A percentile compares a stretch with the other conserved stretches of the same genome.
Evolutionary conservation across 1,140 invertebrate species (phyloP).

Genomic region (Drosophila watanabei): DNA sequence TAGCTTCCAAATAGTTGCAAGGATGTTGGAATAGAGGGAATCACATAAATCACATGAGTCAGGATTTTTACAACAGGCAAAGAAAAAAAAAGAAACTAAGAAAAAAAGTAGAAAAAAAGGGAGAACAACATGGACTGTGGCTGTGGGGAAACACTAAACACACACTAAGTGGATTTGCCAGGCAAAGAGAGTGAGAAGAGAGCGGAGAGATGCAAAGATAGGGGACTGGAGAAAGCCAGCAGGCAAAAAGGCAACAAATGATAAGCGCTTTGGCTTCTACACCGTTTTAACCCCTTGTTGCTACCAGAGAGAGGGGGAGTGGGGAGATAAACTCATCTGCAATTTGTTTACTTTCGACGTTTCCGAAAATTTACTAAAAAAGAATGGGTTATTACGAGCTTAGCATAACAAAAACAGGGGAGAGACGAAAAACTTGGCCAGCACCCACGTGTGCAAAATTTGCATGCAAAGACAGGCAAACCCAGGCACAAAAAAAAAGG

Average conservation of each 20-base stretch:
- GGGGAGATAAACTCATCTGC: slow-evolving; percentile 77
- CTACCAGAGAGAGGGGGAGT: neutral
- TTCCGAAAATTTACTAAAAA: slow-evolving; percentile 72
- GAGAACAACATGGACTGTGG: slow-evolving; percentile 11
- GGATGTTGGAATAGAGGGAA: slow-evolving; percentile 29
- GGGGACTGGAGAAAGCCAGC: slow-evolving; percentile 23
- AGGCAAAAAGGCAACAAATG: slow-evolving; percentile 53
- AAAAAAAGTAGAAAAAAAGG: neutral
- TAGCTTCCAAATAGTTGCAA: slow-evolving; percentile 37
- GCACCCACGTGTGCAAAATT: slow-evolving; percentile 50
- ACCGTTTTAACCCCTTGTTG: slow-evolving; percentile 41
- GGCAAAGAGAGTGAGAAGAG: neutral
- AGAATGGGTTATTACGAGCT: slow-evolving; percentile 79
- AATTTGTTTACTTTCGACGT: slow-evolving; percentile 85
- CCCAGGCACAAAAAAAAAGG: slow-evolving; percentile 16
- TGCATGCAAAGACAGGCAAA: slow-evolving; percentile 53
- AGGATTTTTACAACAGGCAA: slow-evolving; percentile 49
- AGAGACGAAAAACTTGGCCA: slow-evolving; percentile 14
- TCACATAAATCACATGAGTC: slow-evolving; percentile 77
- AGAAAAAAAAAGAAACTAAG: neutral
- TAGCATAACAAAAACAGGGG: slow-evolving; percentile 49
- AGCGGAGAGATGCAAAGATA: neutral
- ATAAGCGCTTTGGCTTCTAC: slow-evolving; percentile 52
- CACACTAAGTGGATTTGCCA: slow-evolving; percentile 81
- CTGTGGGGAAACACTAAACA: slow-evolving; percentile 63